These are phyloP conservation scores for Pantherophis alleghaniensis DNA, from an alignment of 2,797 vertebrate genomes.

Conservation along the genomic window DNA sequence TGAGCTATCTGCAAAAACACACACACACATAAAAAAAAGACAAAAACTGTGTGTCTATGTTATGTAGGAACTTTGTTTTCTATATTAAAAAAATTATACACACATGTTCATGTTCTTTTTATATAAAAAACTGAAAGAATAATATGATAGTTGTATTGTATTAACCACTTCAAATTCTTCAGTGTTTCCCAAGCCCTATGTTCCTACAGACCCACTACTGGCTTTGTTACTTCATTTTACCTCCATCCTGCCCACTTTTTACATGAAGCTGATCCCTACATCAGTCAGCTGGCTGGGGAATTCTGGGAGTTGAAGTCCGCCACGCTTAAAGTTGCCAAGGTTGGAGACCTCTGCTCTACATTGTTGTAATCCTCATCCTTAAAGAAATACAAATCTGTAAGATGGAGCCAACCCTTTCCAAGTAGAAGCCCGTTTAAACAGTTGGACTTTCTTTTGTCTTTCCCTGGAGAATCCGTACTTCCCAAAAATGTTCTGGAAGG, in stretches of 20 bases:
- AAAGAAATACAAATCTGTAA: not conserved
- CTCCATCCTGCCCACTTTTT: not conserved
- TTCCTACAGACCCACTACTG: not conserved
- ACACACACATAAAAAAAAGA: not conserved
- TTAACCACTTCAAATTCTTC: not conserved
- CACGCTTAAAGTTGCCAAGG: too few relatives aligned
- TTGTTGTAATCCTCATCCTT: not conserved
- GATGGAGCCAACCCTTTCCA: not conserved
- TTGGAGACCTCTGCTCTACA: not conserved
- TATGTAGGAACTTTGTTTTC: not conserved
- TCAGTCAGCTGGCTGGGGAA: not conserved
- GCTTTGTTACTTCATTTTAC: not conserved
- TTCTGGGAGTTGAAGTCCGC: too few relatives aligned
- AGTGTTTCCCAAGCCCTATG: not conserved
- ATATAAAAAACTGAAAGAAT: not conserved
- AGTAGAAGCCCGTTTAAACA: not conserved
- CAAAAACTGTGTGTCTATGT: not conserved
- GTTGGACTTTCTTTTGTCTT: not conserved
- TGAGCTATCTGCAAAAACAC: not conserved
- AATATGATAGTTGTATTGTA: not conserved
- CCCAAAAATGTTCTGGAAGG: not conserved
- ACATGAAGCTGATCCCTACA: not conserved
- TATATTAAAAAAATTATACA: not conserved
- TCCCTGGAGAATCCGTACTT: not conserved
- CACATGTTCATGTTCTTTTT: not conserved